Evolutionary conservation across 2,797 vertebrate genomes (phyloP), one percentile per base, ranked within the genome.

Genomic region (Crypturellus tataupa): DNA sequence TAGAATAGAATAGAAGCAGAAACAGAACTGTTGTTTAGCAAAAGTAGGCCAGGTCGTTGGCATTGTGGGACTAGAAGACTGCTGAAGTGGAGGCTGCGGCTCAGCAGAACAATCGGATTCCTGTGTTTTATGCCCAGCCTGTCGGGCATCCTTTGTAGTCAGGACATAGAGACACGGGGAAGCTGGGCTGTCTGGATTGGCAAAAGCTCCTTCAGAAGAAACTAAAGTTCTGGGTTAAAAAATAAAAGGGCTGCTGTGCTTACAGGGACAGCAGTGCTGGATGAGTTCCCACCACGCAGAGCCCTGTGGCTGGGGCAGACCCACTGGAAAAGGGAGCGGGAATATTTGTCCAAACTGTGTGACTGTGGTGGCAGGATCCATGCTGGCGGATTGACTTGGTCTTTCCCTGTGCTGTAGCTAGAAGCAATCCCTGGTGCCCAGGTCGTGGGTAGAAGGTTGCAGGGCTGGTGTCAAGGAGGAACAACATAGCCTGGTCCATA

Each of bases 71-170:
- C 46, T 53, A 60, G 39, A 68, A 76, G 25, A 42, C 69, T 71
- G 68, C 69, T 64, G 64, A 85, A 90, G 53, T 68, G 76, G 80
- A 76, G 59, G 4, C 59, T 83, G 64, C 40, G 85, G 59, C 72
- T 60, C 64, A 39, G 63, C 64, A 69, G 44, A 85, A 51, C 75
- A 60, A 62, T 71, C 39, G 62, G 16, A 37, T 73, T 77, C 56
- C 49, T 77, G 49, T 59, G 9, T 60, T 60, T 84, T 59, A 17
- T 80, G 56, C 60, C 37, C 19, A 58, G 49, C 10, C 78, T 83
- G 31, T 72, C 49, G 25, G 73, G 27, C 40, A 73, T 35, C 59
- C 59, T 88, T 42, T 89, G 85, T 18, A 80, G 81, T 47, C 73
- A 40, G 60, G 14, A 31, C 49, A 24, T 72, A 88, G 69, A 53